Percentiles rank a stretch among this genome's conserved stretches.
phyloP scores from a whole-genome alignment of 2,888 invertebrate species.

The Dynastes maya region DNA sequence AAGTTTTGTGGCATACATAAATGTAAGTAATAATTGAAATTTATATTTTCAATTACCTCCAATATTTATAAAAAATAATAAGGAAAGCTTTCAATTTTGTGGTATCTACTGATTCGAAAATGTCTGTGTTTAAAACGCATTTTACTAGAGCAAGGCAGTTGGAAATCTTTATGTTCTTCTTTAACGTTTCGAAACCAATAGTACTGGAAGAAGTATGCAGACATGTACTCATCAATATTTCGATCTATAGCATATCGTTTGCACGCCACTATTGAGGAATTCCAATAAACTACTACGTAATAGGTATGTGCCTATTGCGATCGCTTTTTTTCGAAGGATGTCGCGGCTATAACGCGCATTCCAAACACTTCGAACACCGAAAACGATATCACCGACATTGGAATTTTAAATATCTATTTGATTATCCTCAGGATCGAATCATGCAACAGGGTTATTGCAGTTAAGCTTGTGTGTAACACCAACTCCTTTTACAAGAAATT shows the following conservation, averaged over 20 bases:
- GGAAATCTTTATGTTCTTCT: not conserved
- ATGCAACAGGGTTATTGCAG: too few species aligned
- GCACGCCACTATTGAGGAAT: not conserved
- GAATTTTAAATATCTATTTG: conserved; percentile 52
- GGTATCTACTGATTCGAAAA: not conserved
- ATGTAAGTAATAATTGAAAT: too few species aligned
- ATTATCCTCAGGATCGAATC: conserved; percentile 21
- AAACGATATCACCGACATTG: conserved; percentile 41
- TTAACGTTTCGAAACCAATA: not conserved
- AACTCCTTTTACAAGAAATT: too few species aligned
- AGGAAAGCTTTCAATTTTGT: too few species aligned
- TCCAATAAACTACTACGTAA: conserved; percentile 6
- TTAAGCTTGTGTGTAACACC: too few species aligned
- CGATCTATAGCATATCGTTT: not conserved
- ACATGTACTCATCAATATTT: not conserved
- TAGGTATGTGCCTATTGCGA: not conserved
- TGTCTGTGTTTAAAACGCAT: not conserved
- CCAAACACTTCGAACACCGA: conserved; percentile 17
- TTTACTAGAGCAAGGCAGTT: not conserved
- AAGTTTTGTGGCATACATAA: too few species aligned
- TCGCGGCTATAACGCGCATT: conserved; percentile 25
- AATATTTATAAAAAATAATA: too few species aligned
- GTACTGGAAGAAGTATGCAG: not conserved
- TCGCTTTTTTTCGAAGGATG: not conserved
- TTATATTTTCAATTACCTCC: too few species aligned